A percentile compares a stretch with the other conserved stretches of the same genome.
Conservation (phyloP, 2,888 invertebrate species). For the Alloplasta piceator region DNA sequence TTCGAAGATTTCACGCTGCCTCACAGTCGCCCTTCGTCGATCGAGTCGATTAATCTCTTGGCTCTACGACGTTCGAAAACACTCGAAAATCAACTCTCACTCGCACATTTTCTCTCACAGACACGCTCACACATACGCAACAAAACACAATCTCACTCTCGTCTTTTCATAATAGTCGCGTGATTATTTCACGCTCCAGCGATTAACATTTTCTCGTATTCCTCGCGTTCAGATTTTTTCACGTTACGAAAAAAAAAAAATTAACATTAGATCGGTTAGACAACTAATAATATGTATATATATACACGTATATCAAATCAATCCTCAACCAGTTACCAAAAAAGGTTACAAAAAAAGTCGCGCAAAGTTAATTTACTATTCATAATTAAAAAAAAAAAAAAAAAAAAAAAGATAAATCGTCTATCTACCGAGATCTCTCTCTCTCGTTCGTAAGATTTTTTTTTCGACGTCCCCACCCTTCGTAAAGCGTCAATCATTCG, state of each 20-base stretch:
- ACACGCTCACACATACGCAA: slow-evolving; percentile 32
- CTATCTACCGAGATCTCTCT: slow-evolving; percentile 74
- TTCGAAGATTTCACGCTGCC: slow-evolving; percentile 33
- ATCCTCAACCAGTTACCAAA: slow-evolving; percentile 79
- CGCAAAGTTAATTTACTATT: slow-evolving; percentile 76
- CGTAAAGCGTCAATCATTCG: slow-evolving; percentile 10
- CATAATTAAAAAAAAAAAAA: slow-evolving; percentile 45
- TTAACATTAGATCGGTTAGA: slow-evolving; percentile 78
- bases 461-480: slow-evolving; percentile 23
- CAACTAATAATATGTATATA: slow-evolving; percentile 73
- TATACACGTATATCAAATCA: slow-evolving; percentile 77
- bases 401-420: slow-evolving; percentile 59
- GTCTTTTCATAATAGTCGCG: slow-evolving; percentile 8
- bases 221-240: slow-evolving; percentile 56
- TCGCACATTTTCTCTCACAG: slow-evolving; percentile 36
- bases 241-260: slow-evolving; percentile 53
- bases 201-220: slow-evolving; percentile 55
- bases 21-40: slow-evolving; percentile 42
- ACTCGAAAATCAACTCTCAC: slow-evolving; percentile 49
- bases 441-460: slow-evolving; percentile 36
- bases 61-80: slow-evolving; percentile 34
- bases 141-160: slow-evolving; percentile 30
- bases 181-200: slow-evolving; percentile 49
- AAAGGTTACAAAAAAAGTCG: slow-evolving; percentile 76
- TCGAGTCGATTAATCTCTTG: slow-evolving; percentile 50